These are phyloP conservation scores for Hyaena hyaena DNA, from an alignment of 2,113 vertebrate genomes.

Conservation along the genomic window DNA sequence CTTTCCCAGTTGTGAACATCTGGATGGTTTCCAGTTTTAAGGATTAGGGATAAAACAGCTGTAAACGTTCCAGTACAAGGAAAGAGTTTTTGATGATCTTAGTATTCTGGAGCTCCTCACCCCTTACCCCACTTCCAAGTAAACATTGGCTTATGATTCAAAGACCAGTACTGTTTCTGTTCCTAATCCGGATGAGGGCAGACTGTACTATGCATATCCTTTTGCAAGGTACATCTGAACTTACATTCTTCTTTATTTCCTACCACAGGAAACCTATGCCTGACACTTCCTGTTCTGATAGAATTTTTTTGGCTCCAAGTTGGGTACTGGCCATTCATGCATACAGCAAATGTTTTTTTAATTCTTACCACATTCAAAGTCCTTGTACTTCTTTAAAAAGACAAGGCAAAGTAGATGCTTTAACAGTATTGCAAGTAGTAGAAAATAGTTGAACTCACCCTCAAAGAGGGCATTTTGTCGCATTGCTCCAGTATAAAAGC, in stretches of 20 bases:
- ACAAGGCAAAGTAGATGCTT: not conserved
- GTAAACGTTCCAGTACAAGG: not conserved
- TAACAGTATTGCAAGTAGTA: not conserved
- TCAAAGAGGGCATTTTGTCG: not conserved
- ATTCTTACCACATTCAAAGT: constrained; percentile 33
- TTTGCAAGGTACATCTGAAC: not conserved
- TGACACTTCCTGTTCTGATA: constrained; percentile 71
- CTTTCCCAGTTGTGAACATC: not conserved
- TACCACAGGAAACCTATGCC: constrained; percentile 16
- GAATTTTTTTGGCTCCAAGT: not conserved
- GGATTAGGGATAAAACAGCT: not conserved
- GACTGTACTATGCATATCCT: not conserved
- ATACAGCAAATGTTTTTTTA: not conserved
- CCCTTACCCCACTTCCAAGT: not conserved
- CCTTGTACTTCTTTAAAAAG: not conserved
- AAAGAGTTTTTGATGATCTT: not conserved
- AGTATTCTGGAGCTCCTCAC: not conserved
- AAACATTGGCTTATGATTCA: not conserved
- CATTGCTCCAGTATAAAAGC: not conserved
- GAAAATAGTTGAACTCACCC: not conserved
- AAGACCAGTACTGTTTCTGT: not conserved
- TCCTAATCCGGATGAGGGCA: not conserved
- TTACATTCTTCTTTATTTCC: not conserved
- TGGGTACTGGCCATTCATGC: constrained; percentile 49
- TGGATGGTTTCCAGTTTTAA: not conserved